Conservation (phyloP, 2,888 invertebrate genomes). For the Odontocolon sp. region DNA sequence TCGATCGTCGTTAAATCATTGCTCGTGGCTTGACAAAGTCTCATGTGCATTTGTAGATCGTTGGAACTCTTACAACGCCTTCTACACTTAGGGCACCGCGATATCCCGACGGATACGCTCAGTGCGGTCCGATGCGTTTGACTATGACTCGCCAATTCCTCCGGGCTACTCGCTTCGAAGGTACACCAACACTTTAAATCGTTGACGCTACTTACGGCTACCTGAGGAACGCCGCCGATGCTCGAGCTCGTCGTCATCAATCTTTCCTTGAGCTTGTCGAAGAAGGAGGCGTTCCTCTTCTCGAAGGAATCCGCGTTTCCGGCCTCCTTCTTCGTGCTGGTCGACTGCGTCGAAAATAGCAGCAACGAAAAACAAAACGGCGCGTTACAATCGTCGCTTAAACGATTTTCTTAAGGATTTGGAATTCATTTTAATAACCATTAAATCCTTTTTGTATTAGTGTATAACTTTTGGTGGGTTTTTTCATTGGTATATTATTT, state of each 20-base stretch:
- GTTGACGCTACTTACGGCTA: slow-evolving; percentile 88
- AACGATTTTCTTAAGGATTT: slow-evolving; percentile 1
- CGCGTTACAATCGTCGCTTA: too few relatives aligned
- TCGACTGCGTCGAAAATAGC: slow-evolving; percentile 36
- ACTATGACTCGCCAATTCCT: slow-evolving; percentile 76
- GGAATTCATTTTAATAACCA: too few relatives aligned
- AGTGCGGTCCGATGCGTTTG: slow-evolving; percentile 78
- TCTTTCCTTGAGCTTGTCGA: slow-evolving; percentile 91
- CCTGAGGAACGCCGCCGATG: slow-evolving; percentile 85
- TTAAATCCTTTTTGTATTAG: too few relatives aligned
- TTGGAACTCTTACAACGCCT: slow-evolving; percentile 93
- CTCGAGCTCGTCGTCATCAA: slow-evolving; percentile 85
- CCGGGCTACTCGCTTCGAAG: slow-evolving; percentile 75
- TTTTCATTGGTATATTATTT: too few relatives aligned
- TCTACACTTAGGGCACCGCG: slow-evolving; percentile 92
- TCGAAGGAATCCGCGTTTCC: slow-evolving; percentile 79
- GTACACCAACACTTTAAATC: slow-evolving; percentile 80
- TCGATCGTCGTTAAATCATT: slow-evolving; percentile 66
- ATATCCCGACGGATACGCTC: slow-evolving; percentile 84
- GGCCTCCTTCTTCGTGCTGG: slow-evolving; percentile 66
- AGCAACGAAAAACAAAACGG: not conserved
- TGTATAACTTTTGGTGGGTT: too few relatives aligned
- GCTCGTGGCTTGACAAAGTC: slow-evolving; percentile 83
- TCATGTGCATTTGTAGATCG: slow-evolving; percentile 89
- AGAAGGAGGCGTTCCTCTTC: slow-evolving; percentile 90